Evolutionary conservation across 2,888 invertebrate species (phyloP), one percentile per base, ranked within the genome.

Genomic region (Standfussiana lucernea): DNA sequence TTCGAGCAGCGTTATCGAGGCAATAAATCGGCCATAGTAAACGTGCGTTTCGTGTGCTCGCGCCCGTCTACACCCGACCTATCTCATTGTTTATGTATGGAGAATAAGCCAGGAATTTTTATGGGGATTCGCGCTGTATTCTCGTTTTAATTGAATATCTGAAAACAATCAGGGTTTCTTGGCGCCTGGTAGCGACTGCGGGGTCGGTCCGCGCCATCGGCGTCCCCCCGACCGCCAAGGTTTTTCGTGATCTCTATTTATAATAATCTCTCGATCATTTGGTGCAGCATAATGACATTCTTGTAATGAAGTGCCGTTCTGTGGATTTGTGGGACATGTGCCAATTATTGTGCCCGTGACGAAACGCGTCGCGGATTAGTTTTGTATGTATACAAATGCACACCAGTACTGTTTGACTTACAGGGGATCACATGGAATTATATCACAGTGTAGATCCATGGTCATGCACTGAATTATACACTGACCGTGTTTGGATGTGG

Each of bases 31-130:
- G 95, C 95, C 94, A 95, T 95, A 95, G 94, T 94, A 96, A 96
- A 95, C 96, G 96, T 96, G 96, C 95, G 94, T 94, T 93, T 93
- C 92, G 94, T 95, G 95, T 94, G 94, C 94, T 95, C 94, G 93
- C 94, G 93, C 94, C 94, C 92, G 95, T 95, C 95, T 94, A 95
- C 96, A 95, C 95, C 95, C 96, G 96, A 94, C 93, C 94, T 93
- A 95, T 95, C 96, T 96, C 96, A 96, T 96, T 96, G 96, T 96
- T 96, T 96, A 96, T 96, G 96, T 96, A 96, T 96, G 96, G 96
- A 95, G 95, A 95, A 93, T 95, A 94, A 95, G 93, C 94, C 94
- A 94, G 95, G 95, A 95, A 94, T 95, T 96, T 96, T 96, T 95
- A 95, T 94, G 93, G 93, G 94, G 91, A 94, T 93, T 92, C 88